Base-by-base conservation (phyloP, 2,797 vertebrate species). In the Neosilurus hyrtlii region DNA sequence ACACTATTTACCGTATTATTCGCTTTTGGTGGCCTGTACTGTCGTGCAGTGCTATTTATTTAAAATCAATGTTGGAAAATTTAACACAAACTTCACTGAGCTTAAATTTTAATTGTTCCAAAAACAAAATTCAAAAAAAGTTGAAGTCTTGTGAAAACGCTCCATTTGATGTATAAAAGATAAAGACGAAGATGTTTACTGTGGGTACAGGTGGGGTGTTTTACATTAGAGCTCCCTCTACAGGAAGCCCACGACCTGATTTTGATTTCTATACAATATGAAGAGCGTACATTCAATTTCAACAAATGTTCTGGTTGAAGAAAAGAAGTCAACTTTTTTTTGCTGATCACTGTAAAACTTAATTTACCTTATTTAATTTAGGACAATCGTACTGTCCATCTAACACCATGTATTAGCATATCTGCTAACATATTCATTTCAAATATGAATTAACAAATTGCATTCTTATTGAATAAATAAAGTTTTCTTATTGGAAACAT, bases 191-290 rank as follows among this genome's bases (percentile, higher is more conserved):
- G 62, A 49, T 57, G 51, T 62, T 77, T 67, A 16, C 51, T 61
- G 76, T 30, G 54, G 76, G 57, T 71, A 77, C 73, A 82, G 68
- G 37, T 78, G 76, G 78, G 56, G 72, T 83, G 56, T 61, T 88
- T 82, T 63, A 84, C 79, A 68, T 79, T 81, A 84, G 70, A 86
- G 87, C 84, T 75, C 86, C 87, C 84, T 84, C 87, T 88, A 79
- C 77, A 88, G 87, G 62, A 68, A 65, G n/a, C 37, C 62, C n/a
- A 52, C 26, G 56, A 59, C 30, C 63, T 4, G 43, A 12, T 18
- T 51, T 49, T 24, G 51, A 65, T 77, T 66, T 81, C 62, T 30
- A 54, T 37, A 15, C 10, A 79, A 43, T 2, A 37, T 20, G 11
- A 2, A 61, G 16, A 12, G 49, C 51, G 49, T 26, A 3, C 24